Evolutionary conservation across 1,140 invertebrate genomes (phyloP), one percentile per base, ranked within the genome.

Genomic region (Drosophila bifasciata): DNA sequence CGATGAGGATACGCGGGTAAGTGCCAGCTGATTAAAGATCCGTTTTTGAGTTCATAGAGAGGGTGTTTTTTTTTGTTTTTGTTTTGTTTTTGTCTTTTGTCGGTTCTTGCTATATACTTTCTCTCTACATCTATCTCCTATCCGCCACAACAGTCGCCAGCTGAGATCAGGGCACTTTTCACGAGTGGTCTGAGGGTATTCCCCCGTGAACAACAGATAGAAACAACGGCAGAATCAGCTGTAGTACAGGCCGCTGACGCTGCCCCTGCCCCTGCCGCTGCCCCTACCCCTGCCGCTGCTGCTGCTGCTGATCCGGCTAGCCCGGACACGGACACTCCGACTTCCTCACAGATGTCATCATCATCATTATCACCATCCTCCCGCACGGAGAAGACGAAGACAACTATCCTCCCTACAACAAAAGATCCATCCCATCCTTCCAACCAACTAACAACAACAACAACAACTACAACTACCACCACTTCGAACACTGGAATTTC

Each of bases 101-200:
- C n/a, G 32, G 21, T 15, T 48, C 7, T 50, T 11, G 57, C 44
- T 79, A 39, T 64, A 48, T 71, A 55, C 43, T 44, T 44, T 25
- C 25, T 45, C 25, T 46, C 43, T 56, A 49, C 44, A 25, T 50
- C 5, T 36, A 41, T 39, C 39, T 53, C 46, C 32, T 44, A 48
- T 60, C 1, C 36, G 17, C 44, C 13, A 40, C 49, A 64, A 28
- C 60, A 80, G 49, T 57, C 78, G 46, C 51, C 69, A 15, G 61
- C 51, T 45, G 63, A 80, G 46, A 50, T 80, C 23, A 68, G 41
- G 32, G 52, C 64, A 11, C 40, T 77, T 7, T 46, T 58, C 55
- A 55, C 51, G 16, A 77, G 68, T 17, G 81, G 81, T 40, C 64
- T 86, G 4, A 51, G 55, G 57, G 55, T 81, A 23, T 85, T 75